Evolutionary conservation across 92 coral and sea anemone genomes (phyloP), one percentile per base, ranked within the genome.

Genomic region (Actinostola sp.): DNA sequence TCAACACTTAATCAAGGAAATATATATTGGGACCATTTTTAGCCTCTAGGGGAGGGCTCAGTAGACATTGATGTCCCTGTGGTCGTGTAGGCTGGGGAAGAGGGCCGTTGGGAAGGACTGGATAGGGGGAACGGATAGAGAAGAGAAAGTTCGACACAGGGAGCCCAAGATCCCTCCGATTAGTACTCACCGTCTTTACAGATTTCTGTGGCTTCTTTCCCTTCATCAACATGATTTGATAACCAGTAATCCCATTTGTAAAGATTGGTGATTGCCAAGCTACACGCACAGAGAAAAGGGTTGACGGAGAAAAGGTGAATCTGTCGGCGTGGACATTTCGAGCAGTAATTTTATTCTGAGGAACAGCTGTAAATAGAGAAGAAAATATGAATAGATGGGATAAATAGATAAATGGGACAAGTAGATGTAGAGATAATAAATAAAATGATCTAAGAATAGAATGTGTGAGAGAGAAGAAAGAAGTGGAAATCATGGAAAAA

Each of bases 171-270:
- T n/a, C n/a, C 42, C 42, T 36, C 11, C 11, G 11, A 36, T 4
- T 11, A 15, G 6, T 0, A 16, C 74, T 51, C 33, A 68, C 74
- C 45, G 74, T 49, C 13, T 16, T 20, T 2, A 49, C 49, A 16
- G 71, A 23, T 39, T 6, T 66, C 27, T 24, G 20, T 49, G 56
- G 1, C n/a, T 45, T 23, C 8, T 50, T 49, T n/a, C 74, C 60
- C 27, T 48, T 68, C 5, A 27, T 14, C 29, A 9, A 27, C 1
- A 21, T 35, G n/a, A 68, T 35, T n/a, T 35, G 74, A 48, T 68
- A 68, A 11, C 61, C 61, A 8, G 2, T 3, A 2, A 51, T 16
- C 16, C 41, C 30, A 19, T 35, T 68, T 24, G 32, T 17, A 68
- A 11, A 16, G 16, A 20, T 2, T 1, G 74, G 74, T 20, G 26